Conservation (phyloP, 2,888 invertebrate species). For the Beris chalybata region DNA sequence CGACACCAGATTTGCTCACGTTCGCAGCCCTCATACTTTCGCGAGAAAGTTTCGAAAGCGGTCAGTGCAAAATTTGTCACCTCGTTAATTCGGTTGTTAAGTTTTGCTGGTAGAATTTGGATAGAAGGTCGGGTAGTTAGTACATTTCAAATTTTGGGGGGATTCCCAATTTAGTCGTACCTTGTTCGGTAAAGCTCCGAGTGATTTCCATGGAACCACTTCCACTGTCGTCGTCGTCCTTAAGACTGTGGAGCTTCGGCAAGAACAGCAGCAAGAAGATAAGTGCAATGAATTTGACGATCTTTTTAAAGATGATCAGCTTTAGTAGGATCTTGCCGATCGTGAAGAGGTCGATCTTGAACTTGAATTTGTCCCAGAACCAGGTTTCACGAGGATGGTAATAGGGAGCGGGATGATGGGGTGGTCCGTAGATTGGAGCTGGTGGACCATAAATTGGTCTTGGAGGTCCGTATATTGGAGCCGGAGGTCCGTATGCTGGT, state of each 20-base stretch:
- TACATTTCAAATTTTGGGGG: neutral
- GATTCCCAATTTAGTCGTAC: neutral
- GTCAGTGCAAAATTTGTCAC: slow-evolving; percentile 58
- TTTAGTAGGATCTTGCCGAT: slow-evolving; percentile 75
- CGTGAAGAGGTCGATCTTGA: slow-evolving; percentile 72
- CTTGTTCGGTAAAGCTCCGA: slow-evolving; percentile 31
- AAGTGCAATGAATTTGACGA: slow-evolving; percentile 76
- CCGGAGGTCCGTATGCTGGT: slow-evolving; percentile 57
- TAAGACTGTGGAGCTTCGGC: slow-evolving; percentile 62
- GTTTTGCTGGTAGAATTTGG: slow-evolving; percentile 44
- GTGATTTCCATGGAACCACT: slow-evolving; percentile 18
- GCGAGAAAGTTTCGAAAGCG: slow-evolving; percentile 39
- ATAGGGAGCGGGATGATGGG: slow-evolving; percentile 58
- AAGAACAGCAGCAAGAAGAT: slow-evolving; percentile 75
- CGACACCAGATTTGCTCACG: slow-evolving; percentile 40
- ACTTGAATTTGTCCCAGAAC: slow-evolving; percentile 67
- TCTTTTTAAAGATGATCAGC: slow-evolving; percentile 77
- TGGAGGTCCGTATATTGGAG: slow-evolving; percentile 56
- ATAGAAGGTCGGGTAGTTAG: neutral
- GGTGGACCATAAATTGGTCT: slow-evolving; percentile 56
- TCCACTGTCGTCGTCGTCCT: slow-evolving; percentile 46
- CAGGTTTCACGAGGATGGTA: slow-evolving; percentile 54
- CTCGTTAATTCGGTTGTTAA: slow-evolving; percentile 58
- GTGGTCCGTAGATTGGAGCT: slow-evolving; percentile 56
- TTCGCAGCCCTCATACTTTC: slow-evolving; percentile 36